Evolutionary conservation across 2,888 invertebrate genomes (phyloP).

Genomic region (Andrena dorsata): DNA sequence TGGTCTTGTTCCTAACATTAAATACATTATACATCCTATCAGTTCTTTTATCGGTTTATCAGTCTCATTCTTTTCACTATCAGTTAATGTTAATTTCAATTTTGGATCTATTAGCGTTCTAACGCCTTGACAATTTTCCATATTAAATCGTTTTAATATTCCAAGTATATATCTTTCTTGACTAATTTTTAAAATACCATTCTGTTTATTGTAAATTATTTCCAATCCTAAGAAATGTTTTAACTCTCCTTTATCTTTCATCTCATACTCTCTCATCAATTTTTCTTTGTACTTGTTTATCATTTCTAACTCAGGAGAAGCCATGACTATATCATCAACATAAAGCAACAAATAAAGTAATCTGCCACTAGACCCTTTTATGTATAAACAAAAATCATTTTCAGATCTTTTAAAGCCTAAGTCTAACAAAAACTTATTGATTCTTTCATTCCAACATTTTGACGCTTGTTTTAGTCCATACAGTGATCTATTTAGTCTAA

Average conservation of each 20-base stretch:
- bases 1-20: slow-evolving; percentile 26
- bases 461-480: not conserved
- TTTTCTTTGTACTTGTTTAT: not conserved
- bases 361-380: not conserved
- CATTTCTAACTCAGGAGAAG: not conserved
- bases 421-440: not conserved
- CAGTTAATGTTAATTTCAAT: not conserved
- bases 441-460: not conserved
- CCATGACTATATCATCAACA: not conserved
- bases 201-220: not conserved
- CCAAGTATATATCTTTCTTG: not conserved
- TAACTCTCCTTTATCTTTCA: not conserved
- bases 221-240: slow-evolving; percentile 1
- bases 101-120: not conserved
- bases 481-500: not conserved
- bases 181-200: not conserved
- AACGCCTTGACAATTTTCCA: not conserved
- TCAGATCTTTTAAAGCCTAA: not conserved
- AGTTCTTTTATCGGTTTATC: slow-evolving; percentile 11
- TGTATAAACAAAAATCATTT: not conserved
- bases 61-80: not conserved
- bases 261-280: not conserved
- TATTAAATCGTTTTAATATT: not conserved
- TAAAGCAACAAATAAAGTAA: not conserved
- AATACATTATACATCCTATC: slow-evolving; percentile 38